Base-by-base conservation (phyloP, 2,113 vertebrate species). In the Dipodomys ordii region DNA sequence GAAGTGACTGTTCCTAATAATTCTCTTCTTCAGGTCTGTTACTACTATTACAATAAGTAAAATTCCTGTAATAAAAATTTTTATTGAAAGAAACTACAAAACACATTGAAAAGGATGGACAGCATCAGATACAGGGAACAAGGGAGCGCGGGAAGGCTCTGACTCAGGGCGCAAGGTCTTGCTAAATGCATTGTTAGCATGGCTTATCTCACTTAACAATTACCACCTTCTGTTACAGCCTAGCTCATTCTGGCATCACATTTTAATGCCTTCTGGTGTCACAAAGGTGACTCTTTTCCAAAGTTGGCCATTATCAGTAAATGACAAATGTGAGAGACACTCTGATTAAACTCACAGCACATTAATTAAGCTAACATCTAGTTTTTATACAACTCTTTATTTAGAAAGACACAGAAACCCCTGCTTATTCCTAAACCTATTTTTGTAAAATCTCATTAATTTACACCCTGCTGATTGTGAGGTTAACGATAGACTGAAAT, bases 151-250 rank as follows among this genome's bases (percentile, higher is more conserved):
- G 2, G 2, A 46, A 49, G 76, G 22, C 49, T 94, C 69, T 69
- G 23, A 32, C 10, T 32, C 7, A 57, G 23, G 32, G 39, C 57
- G 79, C 71, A 76, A 72, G 77, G 72, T 94, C 90, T 82, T 77
- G 72, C 77, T 91, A 83, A 93, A 71, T n/a, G 27, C 49, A 73
- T 57, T 79, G 32, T 90, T 0, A 6, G 9, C 64, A 39, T 77
- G 69, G 9, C 71, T 77, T 87, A 30, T 44, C 30, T 44, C 80
- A 71, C 76, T 94, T 88, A 86, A 46, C 68, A 92, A 94, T 97
- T 94, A 94, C 87, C 91, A 95, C 76, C n/a, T 92, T 90, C 88
- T 93, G 78, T 93, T 93, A 57, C 57, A 94, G 73, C 60, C 96
- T 93, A 92, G 92, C 86, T 87, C 76, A 87, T 81, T 92, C 57